Evolutionary conservation across 2,888 invertebrate genomes (phyloP), one percentile per base, ranked within the genome.

Genomic region (Uropetala carovei): DNA sequence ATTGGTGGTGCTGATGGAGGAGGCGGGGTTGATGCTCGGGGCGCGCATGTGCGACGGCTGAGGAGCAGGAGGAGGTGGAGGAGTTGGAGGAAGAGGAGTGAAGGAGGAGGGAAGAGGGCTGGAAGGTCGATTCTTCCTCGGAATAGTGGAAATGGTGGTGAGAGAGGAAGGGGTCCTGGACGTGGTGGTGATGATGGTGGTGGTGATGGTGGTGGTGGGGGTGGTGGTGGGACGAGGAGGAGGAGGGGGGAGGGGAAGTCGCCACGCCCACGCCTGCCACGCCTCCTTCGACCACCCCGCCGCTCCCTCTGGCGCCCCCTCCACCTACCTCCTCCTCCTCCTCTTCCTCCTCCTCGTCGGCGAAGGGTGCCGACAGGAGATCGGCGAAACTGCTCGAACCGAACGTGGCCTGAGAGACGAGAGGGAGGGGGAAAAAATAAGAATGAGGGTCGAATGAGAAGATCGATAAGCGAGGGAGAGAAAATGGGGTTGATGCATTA

Each of bases 371-470:
- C 95, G 97, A 97, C 94, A 97, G 96, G 95, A 97, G 96, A 96
- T 97, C 97, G 95, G 97, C 97, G 95, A 97, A 97, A 95, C 97
- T 97, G 95, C 96, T 96, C 95, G 97, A 96, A 96, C 97, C 97
- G 96, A 97, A 97, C 95, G 97, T 96, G 95, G 97, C 97, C 97
- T 97, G 97, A 93, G 96, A 86, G 11, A 92, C 83, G 92, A 92
- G 22, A 56, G 89, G 22, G 60, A 89, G 92, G 58, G 30, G n/a
- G 22, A 60, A 30, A 30, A 11, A 81, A 43, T 13, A 10, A 22
- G 82, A 82, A 4, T 0, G 18, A 84, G 84, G 56, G 56, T 56
- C 57, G 16, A 18, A 57, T 84, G 56, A 7, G 43, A 43, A 27
- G 57, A 56, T 84, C n/a, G 57, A 84, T 56, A 10, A 18, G 64